phyloP scores from a whole-genome alignment of 2,888 invertebrate species.

The Metallyticus violacea region DNA sequence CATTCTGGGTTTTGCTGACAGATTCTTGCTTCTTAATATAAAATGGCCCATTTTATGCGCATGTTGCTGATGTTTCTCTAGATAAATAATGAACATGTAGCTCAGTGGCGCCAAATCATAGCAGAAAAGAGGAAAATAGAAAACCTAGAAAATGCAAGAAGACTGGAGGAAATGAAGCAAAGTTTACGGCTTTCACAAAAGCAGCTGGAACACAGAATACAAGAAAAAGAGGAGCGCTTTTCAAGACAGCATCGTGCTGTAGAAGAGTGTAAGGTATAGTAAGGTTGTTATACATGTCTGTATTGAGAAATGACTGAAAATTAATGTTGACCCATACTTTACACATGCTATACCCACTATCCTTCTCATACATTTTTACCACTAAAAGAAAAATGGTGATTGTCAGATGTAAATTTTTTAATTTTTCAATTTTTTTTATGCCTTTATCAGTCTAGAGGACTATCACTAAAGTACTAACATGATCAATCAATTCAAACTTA shows the following conservation, averaged over 20 bases:
- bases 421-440: no score
- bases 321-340: no score
- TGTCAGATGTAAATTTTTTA: no score
- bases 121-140: constrained; percentile 40
- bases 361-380: no score
- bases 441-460: no score
- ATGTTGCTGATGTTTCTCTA: constrained; percentile 26
- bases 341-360: no score
- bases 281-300: background rate
- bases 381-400: no score
- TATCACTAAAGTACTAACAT: no score
- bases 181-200: constrained; percentile 39
- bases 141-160: constrained; percentile 38
- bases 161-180: constrained; percentile 41
- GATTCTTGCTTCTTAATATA: background rate
- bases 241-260: constrained; percentile 39
- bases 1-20: no score
- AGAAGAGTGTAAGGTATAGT: constrained; percentile 38
- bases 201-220: constrained; percentile 39
- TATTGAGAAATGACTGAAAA: no score
- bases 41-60: background rate
- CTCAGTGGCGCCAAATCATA: constrained; percentile 40
- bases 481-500: no score
- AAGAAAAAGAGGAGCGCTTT: constrained; percentile 39
- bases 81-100: constrained; percentile 38